These are phyloP conservation scores for Volucella inanis DNA, from an alignment of 2,888 invertebrate genomes.

Conservation along the genomic window DNA sequence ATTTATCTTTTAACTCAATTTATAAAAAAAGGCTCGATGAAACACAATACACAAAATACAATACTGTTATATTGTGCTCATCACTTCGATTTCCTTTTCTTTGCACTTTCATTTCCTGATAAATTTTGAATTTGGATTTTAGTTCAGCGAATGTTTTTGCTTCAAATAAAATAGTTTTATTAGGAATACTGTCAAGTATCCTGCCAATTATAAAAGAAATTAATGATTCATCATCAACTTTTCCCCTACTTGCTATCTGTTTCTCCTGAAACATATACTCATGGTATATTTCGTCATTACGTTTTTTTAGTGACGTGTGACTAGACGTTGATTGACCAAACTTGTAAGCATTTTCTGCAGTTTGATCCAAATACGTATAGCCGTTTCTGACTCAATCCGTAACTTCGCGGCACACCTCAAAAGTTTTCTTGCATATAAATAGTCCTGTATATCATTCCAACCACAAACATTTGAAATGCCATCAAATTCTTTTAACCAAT, in stretches of 20 bases:
- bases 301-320: no score
- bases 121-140: not conserved
- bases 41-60: no score
- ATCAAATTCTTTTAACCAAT: no score
- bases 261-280: not conserved
- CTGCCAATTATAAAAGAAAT: not conserved
- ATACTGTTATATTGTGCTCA: no score
- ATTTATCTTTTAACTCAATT: no score
- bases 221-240: not conserved
- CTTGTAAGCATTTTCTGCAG: not conserved
- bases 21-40: no score
- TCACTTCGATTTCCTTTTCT: not conserved
- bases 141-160: not conserved
- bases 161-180: not conserved
- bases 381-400: no score
- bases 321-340: not conserved
- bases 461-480: no score
- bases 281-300: not conserved
- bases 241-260: not conserved
- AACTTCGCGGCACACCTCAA: no score
- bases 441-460: no score
- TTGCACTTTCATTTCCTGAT: not conserved
- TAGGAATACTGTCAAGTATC: not conserved
- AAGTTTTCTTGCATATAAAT: no score
- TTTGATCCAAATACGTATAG: no score